Conservation (phyloP, 2,797 vertebrate genomes). For the Liasis olivaceus region DNA sequence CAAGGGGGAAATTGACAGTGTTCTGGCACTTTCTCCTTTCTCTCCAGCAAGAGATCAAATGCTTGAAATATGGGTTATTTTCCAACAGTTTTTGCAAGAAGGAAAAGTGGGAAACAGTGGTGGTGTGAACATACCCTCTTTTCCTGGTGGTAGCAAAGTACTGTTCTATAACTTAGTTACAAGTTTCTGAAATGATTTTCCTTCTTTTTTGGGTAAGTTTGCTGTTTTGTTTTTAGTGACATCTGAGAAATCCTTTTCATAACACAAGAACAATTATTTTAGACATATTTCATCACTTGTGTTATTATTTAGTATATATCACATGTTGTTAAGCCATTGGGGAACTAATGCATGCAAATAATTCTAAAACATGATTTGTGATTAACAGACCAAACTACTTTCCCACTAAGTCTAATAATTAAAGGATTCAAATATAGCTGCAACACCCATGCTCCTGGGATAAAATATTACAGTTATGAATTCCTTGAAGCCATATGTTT, state of each 20-base stretch:
- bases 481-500: constrained; percentile 38
- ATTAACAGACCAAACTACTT: constrained; percentile 26
- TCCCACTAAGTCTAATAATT: constrained; percentile 39
- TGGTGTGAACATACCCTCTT: background rate
- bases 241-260: background rate
- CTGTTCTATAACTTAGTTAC: background rate
- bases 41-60: background rate
- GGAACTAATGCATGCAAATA: constrained; percentile 26
- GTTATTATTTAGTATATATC: background rate
- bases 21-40: background rate
- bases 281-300: background rate
- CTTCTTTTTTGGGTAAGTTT: background rate
- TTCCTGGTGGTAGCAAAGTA: background rate
- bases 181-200: background rate
- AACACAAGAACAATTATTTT: background rate
- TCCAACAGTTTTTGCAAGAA: background rate
- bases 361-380: constrained; percentile 24
- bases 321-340: background rate
- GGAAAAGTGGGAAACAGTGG: background rate
- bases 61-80: background rate
- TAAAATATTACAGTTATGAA: constrained; percentile 33
- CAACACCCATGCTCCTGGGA: constrained; percentile 39
- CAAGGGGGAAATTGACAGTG: background rate
- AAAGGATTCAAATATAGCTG: constrained; percentile 13
- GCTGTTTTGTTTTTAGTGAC: background rate